Conservation (phyloP, 2,797 vertebrate species). For the Crax fasciolata region DNA sequence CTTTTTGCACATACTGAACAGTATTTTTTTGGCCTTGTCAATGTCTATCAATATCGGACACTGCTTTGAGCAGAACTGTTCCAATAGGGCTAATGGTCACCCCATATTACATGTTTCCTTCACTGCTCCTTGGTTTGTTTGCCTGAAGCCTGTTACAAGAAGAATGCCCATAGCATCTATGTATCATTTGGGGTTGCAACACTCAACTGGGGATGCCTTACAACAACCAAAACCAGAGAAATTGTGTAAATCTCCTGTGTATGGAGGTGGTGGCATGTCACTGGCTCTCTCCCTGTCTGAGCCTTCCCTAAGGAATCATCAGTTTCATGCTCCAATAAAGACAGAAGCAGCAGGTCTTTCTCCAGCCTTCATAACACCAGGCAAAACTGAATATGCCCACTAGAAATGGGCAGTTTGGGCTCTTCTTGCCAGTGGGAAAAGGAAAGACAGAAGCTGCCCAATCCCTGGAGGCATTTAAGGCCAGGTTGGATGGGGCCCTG, state of each 20-base stretch:
- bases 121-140: neutral
- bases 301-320: neutral
- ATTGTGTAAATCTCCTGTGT: neutral
- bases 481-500: too few species aligned
- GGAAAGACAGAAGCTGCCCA: neutral
- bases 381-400: neutral
- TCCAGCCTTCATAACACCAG: neutral
- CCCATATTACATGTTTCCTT: neutral
- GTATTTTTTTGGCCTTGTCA: neutral
- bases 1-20: neutral
- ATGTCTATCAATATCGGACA: neutral
- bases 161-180: neutral
- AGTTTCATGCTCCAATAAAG: neutral
- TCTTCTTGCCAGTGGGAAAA: neutral
- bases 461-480: neutral
- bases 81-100: neutral
- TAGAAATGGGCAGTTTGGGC: neutral
- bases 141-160: neutral
- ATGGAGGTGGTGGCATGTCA: rapidly evolving
- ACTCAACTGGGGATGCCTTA: neutral
- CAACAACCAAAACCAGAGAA: neutral
- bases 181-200: neutral
- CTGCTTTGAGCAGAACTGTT: neutral
- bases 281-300: neutral
- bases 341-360: neutral